Conservation (phyloP, 1,140 invertebrate species). For the Parapsyche elsis region DNA sequence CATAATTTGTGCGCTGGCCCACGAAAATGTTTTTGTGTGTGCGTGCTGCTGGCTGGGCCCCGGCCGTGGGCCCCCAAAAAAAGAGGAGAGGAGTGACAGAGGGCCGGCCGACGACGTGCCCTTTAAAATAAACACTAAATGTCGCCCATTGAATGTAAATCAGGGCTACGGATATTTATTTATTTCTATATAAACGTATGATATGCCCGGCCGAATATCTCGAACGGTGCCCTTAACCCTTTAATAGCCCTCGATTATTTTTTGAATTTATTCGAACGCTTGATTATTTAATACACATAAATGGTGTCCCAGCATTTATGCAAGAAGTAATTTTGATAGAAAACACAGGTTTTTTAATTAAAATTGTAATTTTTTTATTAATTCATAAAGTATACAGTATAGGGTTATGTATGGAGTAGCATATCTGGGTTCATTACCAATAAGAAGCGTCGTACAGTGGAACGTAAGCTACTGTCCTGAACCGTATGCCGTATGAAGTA, state of each 20-base stretch:
- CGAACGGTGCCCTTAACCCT: conserved; percentile 9
- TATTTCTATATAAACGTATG: conserved; percentile 50
- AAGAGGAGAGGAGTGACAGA: conserved; percentile 35
- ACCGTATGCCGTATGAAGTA: too few relatives aligned
- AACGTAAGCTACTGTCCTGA: too few relatives aligned
- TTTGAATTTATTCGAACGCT: not conserved
- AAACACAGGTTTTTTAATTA: too few relatives aligned
- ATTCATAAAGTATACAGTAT: too few relatives aligned
- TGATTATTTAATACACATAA: not conserved
- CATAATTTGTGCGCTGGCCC: conserved; percentile 24
- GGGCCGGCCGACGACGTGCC: conserved; percentile 48
- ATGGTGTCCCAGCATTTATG: too few relatives aligned
- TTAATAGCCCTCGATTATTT: conserved; percentile 1
- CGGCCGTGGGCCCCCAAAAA: conserved; percentile 17
- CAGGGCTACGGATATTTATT: conserved; percentile 54
- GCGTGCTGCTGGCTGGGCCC: too few relatives aligned
- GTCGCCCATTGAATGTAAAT: conserved; percentile 57
- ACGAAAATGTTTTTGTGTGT: conserved; percentile 32
- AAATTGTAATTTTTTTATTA: too few relatives aligned
- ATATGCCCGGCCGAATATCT: conserved; percentile 30
- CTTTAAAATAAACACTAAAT: conserved; percentile 56
- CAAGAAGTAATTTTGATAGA: too few relatives aligned
- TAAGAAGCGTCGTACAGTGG: too few relatives aligned
- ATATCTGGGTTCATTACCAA: too few relatives aligned
- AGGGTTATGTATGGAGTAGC: too few relatives aligned